These are phyloP conservation scores for Echinops telfairi DNA, from an alignment of 2,113 vertebrate species.

Conservation along the genomic window DNA sequence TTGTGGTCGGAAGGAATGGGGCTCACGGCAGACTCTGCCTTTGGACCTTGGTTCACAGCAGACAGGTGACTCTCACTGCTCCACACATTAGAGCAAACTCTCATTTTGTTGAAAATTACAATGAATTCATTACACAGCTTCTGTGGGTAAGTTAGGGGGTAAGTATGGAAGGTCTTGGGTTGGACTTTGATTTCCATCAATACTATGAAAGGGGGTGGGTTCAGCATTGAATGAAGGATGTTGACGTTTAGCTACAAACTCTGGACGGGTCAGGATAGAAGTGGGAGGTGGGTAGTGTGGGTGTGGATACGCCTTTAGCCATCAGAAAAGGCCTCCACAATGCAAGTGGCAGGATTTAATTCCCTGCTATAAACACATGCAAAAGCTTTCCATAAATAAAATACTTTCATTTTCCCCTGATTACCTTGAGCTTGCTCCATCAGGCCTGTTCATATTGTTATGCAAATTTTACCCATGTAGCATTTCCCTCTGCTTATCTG, in stretches of 20 bases:
- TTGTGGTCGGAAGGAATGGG: not conserved
- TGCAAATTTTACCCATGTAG: constrained; percentile 68
- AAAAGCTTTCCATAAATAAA: constrained; percentile 69
- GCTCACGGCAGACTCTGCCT: not conserved
- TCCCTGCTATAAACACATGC: constrained; percentile 59
- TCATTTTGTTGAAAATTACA: no score
- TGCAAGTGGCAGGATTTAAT: not conserved
- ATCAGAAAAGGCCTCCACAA: not conserved
- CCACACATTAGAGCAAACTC: no score
- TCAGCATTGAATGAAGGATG: not conserved
- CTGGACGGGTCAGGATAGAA: not conserved
- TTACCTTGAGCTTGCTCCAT: constrained; percentile 11
- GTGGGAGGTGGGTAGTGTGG: not conserved
- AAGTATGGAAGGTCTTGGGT: not conserved
- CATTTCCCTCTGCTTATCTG: constrained; percentile 60
- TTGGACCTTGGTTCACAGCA: not conserved
- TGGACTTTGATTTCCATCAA: not conserved
- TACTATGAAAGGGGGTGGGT: not conserved
- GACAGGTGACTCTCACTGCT: not conserved
- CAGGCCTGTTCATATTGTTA: constrained; percentile 59
- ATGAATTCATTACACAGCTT: not conserved
- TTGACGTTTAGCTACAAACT: not conserved
- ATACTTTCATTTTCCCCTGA: constrained; percentile 37
- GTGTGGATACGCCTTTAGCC: not conserved
- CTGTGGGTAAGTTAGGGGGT: not conserved